Percentiles rank a stretch among this genome's conserved stretches.
phyloP scores from a whole-genome alignment of 2,113 vertebrate genomes.

The Anolis carolinensis region DNA sequence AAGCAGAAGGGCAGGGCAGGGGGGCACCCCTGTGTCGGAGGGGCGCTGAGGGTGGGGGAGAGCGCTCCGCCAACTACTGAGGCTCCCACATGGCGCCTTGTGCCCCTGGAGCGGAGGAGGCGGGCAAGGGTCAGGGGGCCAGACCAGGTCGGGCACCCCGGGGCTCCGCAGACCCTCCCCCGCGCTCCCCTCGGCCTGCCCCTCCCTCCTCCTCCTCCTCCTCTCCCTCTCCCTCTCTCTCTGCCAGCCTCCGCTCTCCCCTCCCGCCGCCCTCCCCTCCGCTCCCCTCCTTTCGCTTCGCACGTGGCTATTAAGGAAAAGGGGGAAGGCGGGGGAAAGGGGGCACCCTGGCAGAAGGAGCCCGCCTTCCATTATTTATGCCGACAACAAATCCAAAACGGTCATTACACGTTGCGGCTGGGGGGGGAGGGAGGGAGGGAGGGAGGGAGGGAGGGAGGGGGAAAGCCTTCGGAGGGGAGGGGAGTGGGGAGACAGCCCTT shows the following conservation, averaged over 20 bases:
- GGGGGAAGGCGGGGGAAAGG: background rate
- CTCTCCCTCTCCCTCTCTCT: too few relatives aligned
- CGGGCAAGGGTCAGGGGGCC: background rate
- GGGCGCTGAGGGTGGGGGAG: background rate
- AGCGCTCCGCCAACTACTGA: background rate
- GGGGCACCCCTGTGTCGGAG: background rate
- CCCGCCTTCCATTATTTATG: slow-evolving; percentile 47
- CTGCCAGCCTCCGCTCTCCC: background rate
- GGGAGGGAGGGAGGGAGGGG: background rate
- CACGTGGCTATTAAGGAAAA: slow-evolving; percentile 27
- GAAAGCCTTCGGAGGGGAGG: background rate
- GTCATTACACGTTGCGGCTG: slow-evolving; percentile 38
- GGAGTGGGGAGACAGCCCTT: too few relatives aligned
- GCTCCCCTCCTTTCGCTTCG: background rate
- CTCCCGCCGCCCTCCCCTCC: too few relatives aligned
- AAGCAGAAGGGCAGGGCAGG: too few relatives aligned
- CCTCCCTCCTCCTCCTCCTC: too few relatives aligned
- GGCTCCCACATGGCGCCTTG: background rate
- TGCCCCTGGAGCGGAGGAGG: background rate
- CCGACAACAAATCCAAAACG: slow-evolving; percentile 6
- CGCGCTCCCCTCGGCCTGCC: too few relatives aligned
- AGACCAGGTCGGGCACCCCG: background rate
- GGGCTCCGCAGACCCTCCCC: background rate
- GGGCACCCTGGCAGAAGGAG: slow-evolving; percentile 11
- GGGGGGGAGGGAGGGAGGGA: background rate